Percentiles rank a stretch among this genome's conserved stretches.
Evolutionary conservation across 2,797 vertebrate species (phyloP).

Genomic region (Lutjanus argentimaculatus): DNA sequence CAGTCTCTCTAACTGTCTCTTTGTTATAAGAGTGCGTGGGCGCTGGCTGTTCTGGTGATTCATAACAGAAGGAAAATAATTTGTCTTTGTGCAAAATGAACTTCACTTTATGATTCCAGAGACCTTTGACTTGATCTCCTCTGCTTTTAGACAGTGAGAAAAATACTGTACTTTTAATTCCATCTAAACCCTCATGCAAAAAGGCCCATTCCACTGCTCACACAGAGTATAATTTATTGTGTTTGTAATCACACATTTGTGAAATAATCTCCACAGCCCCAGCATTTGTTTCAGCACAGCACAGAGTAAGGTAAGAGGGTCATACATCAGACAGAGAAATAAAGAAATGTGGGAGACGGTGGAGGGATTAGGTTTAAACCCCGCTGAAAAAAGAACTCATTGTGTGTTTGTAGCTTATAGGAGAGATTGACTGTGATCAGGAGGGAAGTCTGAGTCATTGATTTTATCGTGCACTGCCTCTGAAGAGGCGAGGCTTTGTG

Average conservation of each 20-base stretch:
- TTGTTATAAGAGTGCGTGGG: slow-evolving; percentile 16
- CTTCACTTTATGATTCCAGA: slow-evolving; percentile 3
- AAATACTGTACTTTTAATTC: not conserved
- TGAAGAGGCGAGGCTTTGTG: slow-evolving; percentile 66
- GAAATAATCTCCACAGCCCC: slow-evolving; percentile 23
- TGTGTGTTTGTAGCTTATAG: slow-evolving; percentile 61
- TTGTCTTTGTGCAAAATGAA: slow-evolving; percentile 15
- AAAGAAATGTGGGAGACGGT: slow-evolving; percentile 39
- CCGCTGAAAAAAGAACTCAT: slow-evolving; percentile 24
- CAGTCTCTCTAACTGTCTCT: slow-evolving; percentile 25
- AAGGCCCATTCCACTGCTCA: not conserved
- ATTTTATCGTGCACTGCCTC: slow-evolving; percentile 63
- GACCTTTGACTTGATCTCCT: not conserved
- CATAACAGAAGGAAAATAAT: slow-evolving; percentile 1
- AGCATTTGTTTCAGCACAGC: slow-evolving; percentile 15
- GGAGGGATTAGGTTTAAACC: slow-evolving; percentile 53
- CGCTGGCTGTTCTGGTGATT: not conserved
- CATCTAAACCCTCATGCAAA: slow-evolving; percentile 15
- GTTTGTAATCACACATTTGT: slow-evolving; percentile 26
- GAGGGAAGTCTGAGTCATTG: slow-evolving; percentile 65
- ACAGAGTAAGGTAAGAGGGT: slow-evolving; percentile 5
- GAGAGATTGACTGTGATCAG: slow-evolving; percentile 69
- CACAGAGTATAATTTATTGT: not conserved
- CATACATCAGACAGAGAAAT: slow-evolving; percentile 48
- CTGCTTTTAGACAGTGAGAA: not conserved